Base-by-base conservation (phyloP, 2,797 vertebrate species). In the Acridotheres tristis region DNA sequence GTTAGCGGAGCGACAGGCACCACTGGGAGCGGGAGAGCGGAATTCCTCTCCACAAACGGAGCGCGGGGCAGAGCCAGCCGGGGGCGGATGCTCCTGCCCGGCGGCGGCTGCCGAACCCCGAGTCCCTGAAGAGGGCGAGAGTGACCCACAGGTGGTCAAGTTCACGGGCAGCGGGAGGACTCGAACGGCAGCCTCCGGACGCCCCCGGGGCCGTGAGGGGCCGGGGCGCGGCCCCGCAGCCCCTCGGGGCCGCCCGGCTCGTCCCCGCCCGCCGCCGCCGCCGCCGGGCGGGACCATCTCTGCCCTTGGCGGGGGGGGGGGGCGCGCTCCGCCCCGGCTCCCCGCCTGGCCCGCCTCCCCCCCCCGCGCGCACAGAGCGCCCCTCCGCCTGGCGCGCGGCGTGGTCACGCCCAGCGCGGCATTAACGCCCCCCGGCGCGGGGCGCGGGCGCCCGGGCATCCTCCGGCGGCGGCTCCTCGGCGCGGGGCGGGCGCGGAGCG, bases 211-310 rank as follows among this genome's bases (percentile, higher is more conserved):
- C 51, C 51, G 51, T 53, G 53, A 54, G 21, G 15, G 13, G 5
- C n/a, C 9, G 7, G 18, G 13, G 11, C 23, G 11, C 45, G 53
- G 21, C 80, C 42, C 58, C 27, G 15, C 27, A 30, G 18, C 4
- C 53, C 57, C 48, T 22, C 40, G 2, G 38, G 38, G 32, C 47
- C 38, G 47, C 66, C 78, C 17, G 47, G 8, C 63, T 62, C 84
- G 17, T 57, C 58, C n/a, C 82, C 81, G 66, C 67, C 53, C 58
- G 97, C 40, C 80, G 93, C 34, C 34, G 34, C 95, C 91, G 97
- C 40, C 80, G 93, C 95, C 91, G 97, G 97, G 92, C 97, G 97
- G 97, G 96, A 98, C 97, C 97, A 98, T 72, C 55, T 91, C 55
- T 78, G 26, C 55, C 61, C 20, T n/a, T 9, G n/a, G 67, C n/a